A percentile compares a stretch with the other conserved stretches of the same genome.
Evolutionary conservation across 2,113 vertebrate species (phyloP).

Genomic region (Silurus meridionalis): DNA sequence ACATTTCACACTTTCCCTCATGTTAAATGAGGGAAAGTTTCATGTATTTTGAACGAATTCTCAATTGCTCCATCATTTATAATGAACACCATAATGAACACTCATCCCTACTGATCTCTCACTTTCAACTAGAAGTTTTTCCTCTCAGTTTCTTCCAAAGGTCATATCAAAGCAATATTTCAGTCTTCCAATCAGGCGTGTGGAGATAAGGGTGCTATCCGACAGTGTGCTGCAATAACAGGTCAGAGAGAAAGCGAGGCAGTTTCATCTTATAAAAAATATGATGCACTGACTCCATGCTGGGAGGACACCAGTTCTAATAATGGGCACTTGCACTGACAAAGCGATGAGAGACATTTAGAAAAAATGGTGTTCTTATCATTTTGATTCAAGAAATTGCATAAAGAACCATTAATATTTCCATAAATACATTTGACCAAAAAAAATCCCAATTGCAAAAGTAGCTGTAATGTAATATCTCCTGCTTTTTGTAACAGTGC

Average conservation of each 20-base stretch:
- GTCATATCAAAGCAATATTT: conserved; percentile 35
- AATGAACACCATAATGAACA: conserved; percentile 8
- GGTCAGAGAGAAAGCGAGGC: conserved; percentile 29
- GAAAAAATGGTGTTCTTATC: conserved; percentile 31
- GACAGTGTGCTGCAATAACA: conserved; percentile 22
- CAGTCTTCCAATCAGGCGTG: conserved; percentile 6
- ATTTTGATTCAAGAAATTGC: conserved; percentile 2
- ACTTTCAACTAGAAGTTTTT: conserved; percentile 14
- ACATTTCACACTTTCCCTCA: not conserved
- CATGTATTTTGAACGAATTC: not conserved
- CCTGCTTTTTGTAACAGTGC: not conserved
- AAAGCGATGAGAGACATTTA: conserved; percentile 8
- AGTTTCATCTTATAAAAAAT: conserved; percentile 19
- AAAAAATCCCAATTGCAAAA: not conserved
- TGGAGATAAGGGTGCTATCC: conserved; percentile 17
- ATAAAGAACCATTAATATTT: not conserved
- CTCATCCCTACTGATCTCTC: conserved; percentile 6
- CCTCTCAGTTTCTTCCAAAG: not conserved
- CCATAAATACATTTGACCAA: conserved; percentile 1
- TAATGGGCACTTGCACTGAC: conserved; percentile 9
- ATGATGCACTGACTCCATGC: conserved; percentile 26
- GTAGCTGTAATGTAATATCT: not conserved
- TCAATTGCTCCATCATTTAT: not conserved
- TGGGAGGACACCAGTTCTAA: not conserved
- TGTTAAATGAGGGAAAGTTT: not conserved